phyloP scores from a whole-genome alignment of 2,888 invertebrate genomes.

The Thelaira solivaga region DNA sequence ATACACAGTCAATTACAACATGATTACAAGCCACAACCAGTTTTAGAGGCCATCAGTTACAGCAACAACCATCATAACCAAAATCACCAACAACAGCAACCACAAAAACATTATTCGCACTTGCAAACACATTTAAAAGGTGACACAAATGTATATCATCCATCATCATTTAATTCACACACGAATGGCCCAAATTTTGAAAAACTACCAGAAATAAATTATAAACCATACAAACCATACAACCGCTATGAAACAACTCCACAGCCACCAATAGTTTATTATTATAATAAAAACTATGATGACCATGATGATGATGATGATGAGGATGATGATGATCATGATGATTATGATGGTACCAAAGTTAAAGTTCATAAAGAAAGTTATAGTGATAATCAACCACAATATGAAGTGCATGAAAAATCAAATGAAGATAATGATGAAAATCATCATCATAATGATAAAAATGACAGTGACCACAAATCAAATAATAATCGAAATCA shows the following conservation, averaged over 20 bases:
- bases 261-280: slow-evolving; percentile 36
- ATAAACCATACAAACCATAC: slow-evolving; percentile 46
- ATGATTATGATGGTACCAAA: neutral
- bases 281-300: slow-evolving; percentile 62
- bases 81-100: slow-evolving; percentile 22
- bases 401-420: slow-evolving; percentile 62
- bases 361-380: neutral
- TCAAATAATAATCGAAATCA: neutral
- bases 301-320: slow-evolving; percentile 36
- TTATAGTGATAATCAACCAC: slow-evolving; percentile 37
- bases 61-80: slow-evolving; percentile 50
- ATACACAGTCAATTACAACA: slow-evolving; percentile 69
- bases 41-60: slow-evolving; percentile 48
- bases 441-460: slow-evolving; percentile 39
- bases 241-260: slow-evolving; percentile 20
- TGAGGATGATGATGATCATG: slow-evolving; percentile 16
- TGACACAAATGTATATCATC: slow-evolving; percentile 1
- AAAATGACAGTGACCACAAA: slow-evolving; percentile 41
- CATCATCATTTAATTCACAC: slow-evolving; percentile 4
- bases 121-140: slow-evolving; percentile 2
- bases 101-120: slow-evolving; percentile 7
- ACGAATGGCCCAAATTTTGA: slow-evolving; percentile 2
- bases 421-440: slow-evolving; percentile 64
- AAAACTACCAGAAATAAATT: neutral
- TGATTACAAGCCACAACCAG: slow-evolving; percentile 33